Percentiles rank a stretch among this genome's conserved stretches.
These are phyloP conservation scores for Onchidella celtica DNA, from an alignment of 2,888 invertebrate species.

Conservation along the genomic window DNA sequence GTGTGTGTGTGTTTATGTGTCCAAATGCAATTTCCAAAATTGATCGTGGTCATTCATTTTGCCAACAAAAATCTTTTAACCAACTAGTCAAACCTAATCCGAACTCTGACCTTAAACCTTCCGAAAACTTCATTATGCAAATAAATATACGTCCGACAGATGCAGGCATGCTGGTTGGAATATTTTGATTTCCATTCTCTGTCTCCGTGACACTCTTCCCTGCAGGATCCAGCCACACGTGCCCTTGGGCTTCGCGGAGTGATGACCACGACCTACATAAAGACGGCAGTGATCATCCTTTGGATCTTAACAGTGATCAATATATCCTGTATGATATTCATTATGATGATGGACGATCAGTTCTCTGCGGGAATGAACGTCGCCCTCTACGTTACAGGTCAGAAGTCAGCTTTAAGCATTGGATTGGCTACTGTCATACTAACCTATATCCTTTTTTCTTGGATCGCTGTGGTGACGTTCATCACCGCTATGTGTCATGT, in stretches of 20 bases:
- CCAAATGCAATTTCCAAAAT: too few species aligned
- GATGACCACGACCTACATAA: not conserved
- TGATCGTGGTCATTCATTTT: too few species aligned
- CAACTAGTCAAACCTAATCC: too few species aligned
- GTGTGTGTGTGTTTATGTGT: too few species aligned
- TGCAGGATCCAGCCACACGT: slow-evolving; percentile 22
- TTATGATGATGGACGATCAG: slow-evolving; percentile 2
- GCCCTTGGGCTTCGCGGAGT: slow-evolving; percentile 21
- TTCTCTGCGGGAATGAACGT: slow-evolving; percentile 31
- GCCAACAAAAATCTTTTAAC: too few species aligned
- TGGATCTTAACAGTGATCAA: not conserved
- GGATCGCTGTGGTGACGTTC: not conserved
- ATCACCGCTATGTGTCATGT: not conserved
- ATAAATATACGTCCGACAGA: too few species aligned
- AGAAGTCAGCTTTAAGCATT: not conserved
- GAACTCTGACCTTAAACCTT: too few species aligned
- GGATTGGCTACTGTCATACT: not conserved
- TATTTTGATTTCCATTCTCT: too few species aligned
- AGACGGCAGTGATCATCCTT: not conserved
- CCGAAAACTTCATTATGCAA: too few species aligned
- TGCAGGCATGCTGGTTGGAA: too few species aligned
- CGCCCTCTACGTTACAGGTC: not conserved
- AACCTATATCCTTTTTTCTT: not conserved
- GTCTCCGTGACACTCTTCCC: too few species aligned
- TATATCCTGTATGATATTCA: not conserved